Evolutionary conservation across 2,888 invertebrate genomes (phyloP).

Genomic region (Orchestes rusci): DNA sequence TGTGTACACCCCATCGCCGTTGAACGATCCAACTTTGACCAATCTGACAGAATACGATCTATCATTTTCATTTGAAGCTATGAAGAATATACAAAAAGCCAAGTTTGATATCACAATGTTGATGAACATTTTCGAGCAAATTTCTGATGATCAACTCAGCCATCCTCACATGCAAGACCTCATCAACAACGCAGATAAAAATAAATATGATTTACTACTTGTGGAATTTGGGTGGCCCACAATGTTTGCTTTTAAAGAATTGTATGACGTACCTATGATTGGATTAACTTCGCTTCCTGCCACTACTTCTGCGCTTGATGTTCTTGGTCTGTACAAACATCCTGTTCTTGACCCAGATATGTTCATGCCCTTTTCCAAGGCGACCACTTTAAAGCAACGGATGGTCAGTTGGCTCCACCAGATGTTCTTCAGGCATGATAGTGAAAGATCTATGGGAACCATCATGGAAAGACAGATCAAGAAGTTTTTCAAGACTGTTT

Average conservation of each 20-base stretch:
- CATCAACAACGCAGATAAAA: constrained; percentile 31
- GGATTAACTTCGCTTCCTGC: constrained; percentile 35
- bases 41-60: constrained; percentile 42
- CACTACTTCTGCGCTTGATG: constrained; percentile 28
- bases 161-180: constrained; percentile 32
- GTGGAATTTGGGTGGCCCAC: constrained; percentile 34
- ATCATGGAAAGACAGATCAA: constrained; percentile 26
- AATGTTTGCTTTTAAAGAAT: constrained; percentile 34
- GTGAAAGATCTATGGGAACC: too few relatives aligned
- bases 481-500: constrained; percentile 28
- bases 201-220: constrained; percentile 35
- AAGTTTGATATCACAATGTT: constrained; percentile 21
- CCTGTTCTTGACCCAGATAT: constrained; percentile 38
- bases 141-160: constrained; percentile 25
- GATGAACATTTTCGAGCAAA: constrained; percentile 15
- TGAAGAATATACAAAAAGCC: constrained; percentile 2
- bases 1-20: constrained; percentile 43
- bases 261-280: constrained; percentile 38
- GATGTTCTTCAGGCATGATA: too few relatives aligned
- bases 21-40: constrained; percentile 33
- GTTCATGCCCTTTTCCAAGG: constrained; percentile 29
- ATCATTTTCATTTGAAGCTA: constrained; percentile 19
- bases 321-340: constrained; percentile 36
- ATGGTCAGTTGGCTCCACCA: constrained; percentile 26
- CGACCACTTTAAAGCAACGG: constrained; percentile 33